phyloP scores from a whole-genome alignment of 2,888 invertebrate genomes.

The Pediacus dermestoides region DNA sequence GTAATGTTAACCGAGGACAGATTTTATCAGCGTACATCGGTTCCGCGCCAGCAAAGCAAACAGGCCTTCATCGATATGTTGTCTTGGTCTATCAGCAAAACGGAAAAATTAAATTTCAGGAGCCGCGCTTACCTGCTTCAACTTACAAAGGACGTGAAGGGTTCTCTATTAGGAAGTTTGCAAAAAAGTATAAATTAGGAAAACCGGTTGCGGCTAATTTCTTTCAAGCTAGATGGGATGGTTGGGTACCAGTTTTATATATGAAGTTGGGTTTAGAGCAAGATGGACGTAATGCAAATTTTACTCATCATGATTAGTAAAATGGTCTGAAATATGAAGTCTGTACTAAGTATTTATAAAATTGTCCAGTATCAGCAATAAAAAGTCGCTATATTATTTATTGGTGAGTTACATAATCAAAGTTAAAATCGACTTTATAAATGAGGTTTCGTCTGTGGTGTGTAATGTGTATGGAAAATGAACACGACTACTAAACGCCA shows the following conservation, averaged over 20 bases:
- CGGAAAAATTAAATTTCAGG: constrained; percentile 40
- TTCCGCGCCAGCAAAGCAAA: constrained; percentile 73
- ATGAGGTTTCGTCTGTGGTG: too few species aligned
- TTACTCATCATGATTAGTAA: too few species aligned
- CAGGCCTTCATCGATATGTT: constrained; percentile 70
- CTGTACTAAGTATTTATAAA: too few species aligned
- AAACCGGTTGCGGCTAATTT: constrained; percentile 83
- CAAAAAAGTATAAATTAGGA: constrained; percentile 76
- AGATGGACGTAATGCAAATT: too few species aligned
- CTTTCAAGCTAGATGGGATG: constrained; percentile 83
- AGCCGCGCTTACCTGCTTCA: constrained; percentile 34
- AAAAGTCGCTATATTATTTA: too few species aligned
- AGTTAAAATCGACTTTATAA: too few species aligned
- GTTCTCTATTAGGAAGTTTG: constrained; percentile 70
- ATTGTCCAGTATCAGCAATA: too few species aligned
- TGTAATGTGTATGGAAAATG: too few species aligned
- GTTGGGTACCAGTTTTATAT: constrained; percentile 82
- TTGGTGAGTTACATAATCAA: too few species aligned
- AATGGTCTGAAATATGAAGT: too few species aligned
- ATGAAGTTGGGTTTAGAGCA: too few species aligned
- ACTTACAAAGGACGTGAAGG: constrained; percentile 53
- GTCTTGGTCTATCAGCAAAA: constrained; percentile 55
- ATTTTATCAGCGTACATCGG: constrained; percentile 75
- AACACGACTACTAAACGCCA: too few species aligned
- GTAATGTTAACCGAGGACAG: constrained; percentile 66